Evolutionary conservation across 2,888 invertebrate species (phyloP).

Genomic region (Onthophagus sagittarius): DNA sequence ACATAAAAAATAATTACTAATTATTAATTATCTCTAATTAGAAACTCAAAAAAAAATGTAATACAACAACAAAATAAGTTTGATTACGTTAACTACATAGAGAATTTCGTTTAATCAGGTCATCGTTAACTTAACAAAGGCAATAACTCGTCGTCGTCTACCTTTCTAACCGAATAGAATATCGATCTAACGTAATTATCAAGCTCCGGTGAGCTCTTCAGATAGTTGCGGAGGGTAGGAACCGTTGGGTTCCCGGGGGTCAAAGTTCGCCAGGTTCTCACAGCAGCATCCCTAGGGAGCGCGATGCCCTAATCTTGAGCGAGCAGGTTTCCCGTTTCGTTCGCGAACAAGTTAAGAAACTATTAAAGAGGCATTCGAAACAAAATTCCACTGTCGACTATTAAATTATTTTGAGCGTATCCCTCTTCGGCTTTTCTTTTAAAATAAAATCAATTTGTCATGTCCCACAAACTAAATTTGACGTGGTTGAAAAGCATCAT

Average conservation of each 20-base stretch:
- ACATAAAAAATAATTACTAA: too few species aligned
- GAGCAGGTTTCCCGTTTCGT: background rate
- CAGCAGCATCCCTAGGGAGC: conserved; percentile 20
- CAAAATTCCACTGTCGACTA: background rate
- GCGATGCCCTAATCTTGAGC: background rate
- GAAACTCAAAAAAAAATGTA: too few species aligned
- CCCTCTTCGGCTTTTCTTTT: background rate
- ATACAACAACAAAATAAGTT: background rate
- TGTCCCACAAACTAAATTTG: too few species aligned
- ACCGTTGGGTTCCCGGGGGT: conserved; percentile 16
- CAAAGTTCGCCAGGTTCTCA: conserved; percentile 29
- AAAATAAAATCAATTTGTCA: background rate
- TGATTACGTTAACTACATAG: background rate
- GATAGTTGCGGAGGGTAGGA: conserved; percentile 3
- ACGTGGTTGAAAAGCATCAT: background rate
- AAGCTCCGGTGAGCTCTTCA: conserved; percentile 2
- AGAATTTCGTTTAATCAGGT: background rate
- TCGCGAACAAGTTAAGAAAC: background rate
- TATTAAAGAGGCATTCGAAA: background rate
- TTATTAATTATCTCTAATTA: too few species aligned
- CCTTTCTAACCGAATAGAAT: background rate
- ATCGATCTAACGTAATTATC: conserved; percentile 6
- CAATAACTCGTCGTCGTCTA: background rate
- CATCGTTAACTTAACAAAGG: background rate
- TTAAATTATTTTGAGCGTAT: background rate